phyloP scores from a whole-genome alignment of 2,797 vertebrate species.

The Characodon lateralis region DNA sequence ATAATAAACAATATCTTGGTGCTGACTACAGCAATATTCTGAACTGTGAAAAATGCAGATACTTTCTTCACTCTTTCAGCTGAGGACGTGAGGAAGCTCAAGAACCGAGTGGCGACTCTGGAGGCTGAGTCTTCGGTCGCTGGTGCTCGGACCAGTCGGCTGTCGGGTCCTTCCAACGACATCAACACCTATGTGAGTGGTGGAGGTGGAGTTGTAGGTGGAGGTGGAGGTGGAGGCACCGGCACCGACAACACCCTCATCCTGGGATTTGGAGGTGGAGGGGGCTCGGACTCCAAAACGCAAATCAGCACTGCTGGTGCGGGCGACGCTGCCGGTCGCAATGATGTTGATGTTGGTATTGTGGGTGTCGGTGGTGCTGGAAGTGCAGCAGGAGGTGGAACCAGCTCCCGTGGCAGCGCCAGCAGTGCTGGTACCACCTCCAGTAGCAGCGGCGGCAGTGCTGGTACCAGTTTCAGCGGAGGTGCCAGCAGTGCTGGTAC shows the following conservation, averaged over 20 bases:
- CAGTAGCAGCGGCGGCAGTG: neutral
- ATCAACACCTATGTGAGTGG: conserved; percentile 20
- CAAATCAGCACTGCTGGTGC: conserved; percentile 13
- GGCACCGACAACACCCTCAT: conserved; percentile 19
- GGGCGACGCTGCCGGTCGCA: neutral
- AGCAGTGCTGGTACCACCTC: too few relatives aligned
- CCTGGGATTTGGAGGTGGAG: neutral
- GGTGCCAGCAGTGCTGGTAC: neutral
- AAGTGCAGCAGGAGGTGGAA: neutral
- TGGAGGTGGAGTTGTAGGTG: conserved; percentile 21
- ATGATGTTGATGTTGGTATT: neutral
- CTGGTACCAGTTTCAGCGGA: neutral
- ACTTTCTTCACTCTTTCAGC: conserved; percentile 70
- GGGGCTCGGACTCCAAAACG: conserved; percentile 27
- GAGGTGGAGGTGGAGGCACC: conserved; percentile 13
- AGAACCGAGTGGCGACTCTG: conserved; percentile 83
- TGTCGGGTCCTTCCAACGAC: conserved; percentile 33
- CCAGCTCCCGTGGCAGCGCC: neutral
- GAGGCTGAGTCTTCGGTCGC: conserved; percentile 66
- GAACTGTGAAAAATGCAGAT: neutral
- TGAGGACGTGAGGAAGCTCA: conserved; percentile 91
- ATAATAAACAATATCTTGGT: too few relatives aligned
- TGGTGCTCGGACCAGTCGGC: conserved; percentile 40
- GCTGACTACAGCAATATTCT: too few relatives aligned
- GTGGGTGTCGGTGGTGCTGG: neutral